These are phyloP conservation scores for Hyles euphorbiae DNA, from an alignment of 1,140 invertebrate genomes.

Conservation along the genomic window DNA sequence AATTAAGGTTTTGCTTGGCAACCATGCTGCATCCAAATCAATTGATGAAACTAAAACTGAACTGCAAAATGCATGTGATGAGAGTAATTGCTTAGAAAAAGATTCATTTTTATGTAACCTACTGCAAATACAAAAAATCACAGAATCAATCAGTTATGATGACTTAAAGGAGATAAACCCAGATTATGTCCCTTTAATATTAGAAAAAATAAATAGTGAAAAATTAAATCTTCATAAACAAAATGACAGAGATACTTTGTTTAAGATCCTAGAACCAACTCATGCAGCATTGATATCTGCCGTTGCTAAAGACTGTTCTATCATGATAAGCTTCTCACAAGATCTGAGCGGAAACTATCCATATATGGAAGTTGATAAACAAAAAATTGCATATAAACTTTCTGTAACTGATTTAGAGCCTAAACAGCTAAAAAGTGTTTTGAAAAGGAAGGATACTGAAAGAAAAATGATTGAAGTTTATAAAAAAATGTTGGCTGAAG, in stretches of 20 bases:
- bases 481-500: constrained; percentile 2
- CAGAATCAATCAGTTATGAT: constrained; percentile 29
- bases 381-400: constrained; percentile 45
- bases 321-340: constrained; percentile 65
- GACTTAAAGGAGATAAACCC: constrained; percentile 9
- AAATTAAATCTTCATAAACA: constrained; percentile 33
- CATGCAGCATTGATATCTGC: constrained; percentile 58
- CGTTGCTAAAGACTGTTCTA: constrained; percentile 66
- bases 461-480: constrained; percentile 42
- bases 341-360: constrained; percentile 24
- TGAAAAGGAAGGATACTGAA: constrained; percentile 47
- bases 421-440: constrained; percentile 45
- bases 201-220: constrained; percentile 28
- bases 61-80: constrained; percentile 25
- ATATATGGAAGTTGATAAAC: constrained; percentile 28
- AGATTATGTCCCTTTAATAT: constrained; percentile 38
- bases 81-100: constrained; percentile 24
- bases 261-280: constrained; percentile 25
- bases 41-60: constrained; percentile 16
- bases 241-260: constrained; percentile 34
- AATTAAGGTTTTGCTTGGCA: constrained; percentile 41
- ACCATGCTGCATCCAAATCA: constrained; percentile 17
- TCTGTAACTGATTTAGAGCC: constrained; percentile 68
- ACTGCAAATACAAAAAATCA: constrained; percentile 50
- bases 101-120: constrained; percentile 52